phyloP scores from a whole-genome alignment of 2,113 vertebrate species.

The Manacus vitellinus region DNA sequence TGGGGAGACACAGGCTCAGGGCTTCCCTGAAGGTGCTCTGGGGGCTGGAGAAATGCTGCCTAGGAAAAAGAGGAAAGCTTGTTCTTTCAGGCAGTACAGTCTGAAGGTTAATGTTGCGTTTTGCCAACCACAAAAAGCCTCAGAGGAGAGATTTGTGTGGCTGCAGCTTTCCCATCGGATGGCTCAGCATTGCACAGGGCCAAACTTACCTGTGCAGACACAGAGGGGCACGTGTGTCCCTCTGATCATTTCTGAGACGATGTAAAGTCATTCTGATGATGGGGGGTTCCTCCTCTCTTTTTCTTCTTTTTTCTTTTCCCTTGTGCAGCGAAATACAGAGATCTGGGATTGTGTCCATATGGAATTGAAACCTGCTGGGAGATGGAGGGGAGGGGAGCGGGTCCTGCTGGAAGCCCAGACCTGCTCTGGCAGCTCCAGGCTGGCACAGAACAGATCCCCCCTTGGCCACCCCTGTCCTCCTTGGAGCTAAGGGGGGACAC shows the following conservation, averaged over 20 bases:
- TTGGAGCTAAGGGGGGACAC: background rate
- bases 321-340: background rate
- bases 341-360: background rate
- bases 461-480: background rate
- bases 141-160: background rate
- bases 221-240: background rate
- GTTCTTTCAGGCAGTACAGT: background rate
- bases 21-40: background rate
- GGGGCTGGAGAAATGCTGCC: background rate
- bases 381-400: background rate
- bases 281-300: background rate
- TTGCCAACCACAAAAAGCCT: background rate
- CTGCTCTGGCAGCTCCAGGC: background rate
- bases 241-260: background rate
- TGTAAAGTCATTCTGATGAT: background rate
- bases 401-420: background rate
- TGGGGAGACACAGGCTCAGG: accelerated
- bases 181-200: background rate
- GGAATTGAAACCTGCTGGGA: background rate
- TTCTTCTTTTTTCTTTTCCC: no score
- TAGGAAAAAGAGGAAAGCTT: background rate
- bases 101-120: background rate
- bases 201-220: background rate
- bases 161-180: background rate
- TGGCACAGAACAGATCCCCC: background rate